Base-by-base conservation (phyloP, 2,888 invertebrate genomes). In the Nephrotoma guestfalica region DNA sequence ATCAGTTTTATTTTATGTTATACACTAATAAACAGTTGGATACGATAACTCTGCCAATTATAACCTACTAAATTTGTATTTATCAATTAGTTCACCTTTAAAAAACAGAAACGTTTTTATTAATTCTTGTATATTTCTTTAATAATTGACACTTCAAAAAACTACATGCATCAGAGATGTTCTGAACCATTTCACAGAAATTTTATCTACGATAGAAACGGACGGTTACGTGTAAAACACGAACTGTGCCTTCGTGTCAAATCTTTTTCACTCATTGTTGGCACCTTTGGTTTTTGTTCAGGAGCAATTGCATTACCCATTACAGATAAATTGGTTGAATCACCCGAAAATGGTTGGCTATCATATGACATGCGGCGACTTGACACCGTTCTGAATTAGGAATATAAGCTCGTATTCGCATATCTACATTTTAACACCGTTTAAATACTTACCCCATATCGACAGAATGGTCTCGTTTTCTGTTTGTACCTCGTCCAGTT, bases 261-360 rank as follows among this genome's bases (percentile, higher is more conserved):
- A 90, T 93, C 93, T 86, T 93, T 91, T 90, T 93, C 93, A 89
- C 93, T 93, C 93, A 93, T 93, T 87, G 93, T 93, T 88, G 92
- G 93, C 88, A 92, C 93, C 88, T 93, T 91, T 86, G 93, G 93
- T 90, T 93, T 93, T 88, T 91, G 90, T 90, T 93, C 93, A 2
- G 93, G 93, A 87, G 93, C 91, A 88, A 93, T 93, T 88, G 93
- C 93, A 89, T 92, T 92, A 85, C 94, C 94, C 89, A 92, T 91
- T 88, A 94, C 92, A 71, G 93, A 92, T 89, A 93, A 90, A 40
- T 88, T 88, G 85, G 88, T 88, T 40, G 86, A 83, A 30, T 84
- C 87, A 4, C 86, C 85, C n/a, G 88, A 87, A 51, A 87, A 86
- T 86, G 87, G 86, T 86, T 87, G 87, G 71, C 88, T 87, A 18